phyloP scores from a whole-genome alignment of 37 sponge, comb jelly and placozoan genomes.

The Spongilla lacustris region DNA sequence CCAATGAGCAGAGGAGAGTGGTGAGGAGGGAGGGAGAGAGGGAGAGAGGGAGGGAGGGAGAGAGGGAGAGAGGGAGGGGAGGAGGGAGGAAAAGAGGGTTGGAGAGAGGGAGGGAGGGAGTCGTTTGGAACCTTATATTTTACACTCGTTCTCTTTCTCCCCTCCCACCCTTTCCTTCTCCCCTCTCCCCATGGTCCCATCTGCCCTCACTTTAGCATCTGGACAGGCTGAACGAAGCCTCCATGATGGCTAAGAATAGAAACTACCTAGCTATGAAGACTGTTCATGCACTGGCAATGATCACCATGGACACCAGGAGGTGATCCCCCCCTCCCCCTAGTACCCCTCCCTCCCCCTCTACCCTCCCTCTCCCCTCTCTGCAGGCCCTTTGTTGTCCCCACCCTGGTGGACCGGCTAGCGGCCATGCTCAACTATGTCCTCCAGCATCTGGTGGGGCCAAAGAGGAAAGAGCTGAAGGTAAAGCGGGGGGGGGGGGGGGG shows the following conservation, averaged over 20 bases:
- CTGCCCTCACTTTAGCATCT: slow-evolving; percentile 18
- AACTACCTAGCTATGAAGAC: slow-evolving; percentile 76
- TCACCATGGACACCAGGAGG: slow-evolving; percentile 46
- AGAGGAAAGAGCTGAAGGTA: slow-evolving; percentile 86
- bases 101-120: slow-evolving; percentile 11
- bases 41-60: neutral
- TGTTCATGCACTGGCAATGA: slow-evolving; percentile 64
- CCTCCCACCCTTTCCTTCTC: neutral
- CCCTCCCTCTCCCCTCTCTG: neutral
- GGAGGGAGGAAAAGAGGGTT: neutral
- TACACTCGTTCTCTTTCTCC: neutral
- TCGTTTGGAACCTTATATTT: neutral
- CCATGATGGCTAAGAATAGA: slow-evolving; percentile 65
- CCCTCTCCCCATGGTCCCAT: neutral
- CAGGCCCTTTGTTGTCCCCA: slow-evolving; percentile 57
- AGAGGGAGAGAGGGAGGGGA: too few relatives aligned
- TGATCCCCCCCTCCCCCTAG: neutral
- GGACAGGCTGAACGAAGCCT: slow-evolving; percentile 66
- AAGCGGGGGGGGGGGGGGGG: neutral
- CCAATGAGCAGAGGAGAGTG: slow-evolving; percentile 61
- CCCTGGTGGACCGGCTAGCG: slow-evolving; percentile 89
- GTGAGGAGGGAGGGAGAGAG: slow-evolving; percentile 1
- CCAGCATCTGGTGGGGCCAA: slow-evolving; percentile 88
- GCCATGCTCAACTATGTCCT: slow-evolving; percentile 97
- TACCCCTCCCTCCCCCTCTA: neutral